Evolutionary conservation across 2,888 invertebrate genomes (phyloP).

Genomic region (Rhamphomyia laevipes): DNA sequence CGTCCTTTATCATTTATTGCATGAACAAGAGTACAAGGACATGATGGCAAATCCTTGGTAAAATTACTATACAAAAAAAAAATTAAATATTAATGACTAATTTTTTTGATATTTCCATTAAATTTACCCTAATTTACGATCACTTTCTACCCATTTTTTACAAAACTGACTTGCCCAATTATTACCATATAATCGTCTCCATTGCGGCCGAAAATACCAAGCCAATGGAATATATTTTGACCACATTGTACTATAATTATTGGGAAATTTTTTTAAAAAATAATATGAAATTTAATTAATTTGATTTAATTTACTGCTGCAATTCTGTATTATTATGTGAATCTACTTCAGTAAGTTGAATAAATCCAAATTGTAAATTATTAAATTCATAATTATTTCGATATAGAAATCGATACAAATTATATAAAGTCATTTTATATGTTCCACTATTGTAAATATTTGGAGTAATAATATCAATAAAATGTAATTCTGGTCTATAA

Average conservation of each 20-base stretch:
- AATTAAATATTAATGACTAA: background rate
- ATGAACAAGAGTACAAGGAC: constrained; percentile 80
- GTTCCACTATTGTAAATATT: constrained; percentile 50
- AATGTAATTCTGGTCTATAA: constrained; percentile 50
- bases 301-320: background rate
- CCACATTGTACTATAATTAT: constrained; percentile 52
- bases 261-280: background rate
- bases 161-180: constrained; percentile 71
- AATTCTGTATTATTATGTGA: background rate
- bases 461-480: constrained; percentile 56
- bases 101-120: no score
- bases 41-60: constrained; percentile 62
- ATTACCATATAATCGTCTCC: constrained; percentile 60
- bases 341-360: constrained; percentile 42
- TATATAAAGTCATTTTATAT: constrained; percentile 55
- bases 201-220: constrained; percentile 80
- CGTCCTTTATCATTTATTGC: constrained; percentile 79
- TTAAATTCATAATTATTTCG: constrained; percentile 50
- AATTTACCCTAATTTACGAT: constrained; percentile 44
- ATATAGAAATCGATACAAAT: constrained; percentile 42
- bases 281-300: constrained; percentile 47
- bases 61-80: constrained; percentile 50
- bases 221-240: constrained; percentile 75
- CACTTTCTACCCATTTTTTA: constrained; percentile 75
- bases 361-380: constrained; percentile 67